These are phyloP conservation scores for Helicoverpa assulta DNA, from an alignment of 2,888 invertebrate species.

Conservation along the genomic window DNA sequence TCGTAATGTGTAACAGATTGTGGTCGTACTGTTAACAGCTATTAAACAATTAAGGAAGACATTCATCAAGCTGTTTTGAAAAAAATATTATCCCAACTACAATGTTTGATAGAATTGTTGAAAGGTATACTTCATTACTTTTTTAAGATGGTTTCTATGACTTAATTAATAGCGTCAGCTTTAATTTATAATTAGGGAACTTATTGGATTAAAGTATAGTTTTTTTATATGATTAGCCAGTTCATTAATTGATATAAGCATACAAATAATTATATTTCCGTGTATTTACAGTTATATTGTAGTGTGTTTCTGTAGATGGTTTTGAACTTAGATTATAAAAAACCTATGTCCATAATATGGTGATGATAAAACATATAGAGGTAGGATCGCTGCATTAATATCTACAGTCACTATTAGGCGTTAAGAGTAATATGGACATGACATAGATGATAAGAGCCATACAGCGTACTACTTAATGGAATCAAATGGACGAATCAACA, in stretches of 20 bases:
- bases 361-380: constrained; percentile 52
- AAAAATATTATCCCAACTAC: not conserved
- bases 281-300: no score
- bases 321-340: not conserved
- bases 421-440: constrained; percentile 11
- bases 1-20: constrained; percentile 33
- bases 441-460: no score
- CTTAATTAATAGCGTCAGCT: no score
- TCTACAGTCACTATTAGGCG: constrained; percentile 58
- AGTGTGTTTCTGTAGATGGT: no score
- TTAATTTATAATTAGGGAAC: no score
- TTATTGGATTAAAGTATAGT: no score
- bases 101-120: not conserved
- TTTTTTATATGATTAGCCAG: no score
- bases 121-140: not conserved
- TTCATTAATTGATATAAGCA: no score
- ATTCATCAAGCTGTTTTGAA: constrained; percentile 21
- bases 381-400: constrained; percentile 66
- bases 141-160: no score
- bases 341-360: constrained; percentile 9
- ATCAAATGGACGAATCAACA: no score
- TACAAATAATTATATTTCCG: no score
- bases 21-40: constrained; percentile 13
- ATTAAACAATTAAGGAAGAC: constrained; percentile 36
- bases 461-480: no score